These are phyloP conservation scores for Cancer borealis DNA, from an alignment of 2,888 invertebrate genomes.

Conservation along the genomic window DNA sequence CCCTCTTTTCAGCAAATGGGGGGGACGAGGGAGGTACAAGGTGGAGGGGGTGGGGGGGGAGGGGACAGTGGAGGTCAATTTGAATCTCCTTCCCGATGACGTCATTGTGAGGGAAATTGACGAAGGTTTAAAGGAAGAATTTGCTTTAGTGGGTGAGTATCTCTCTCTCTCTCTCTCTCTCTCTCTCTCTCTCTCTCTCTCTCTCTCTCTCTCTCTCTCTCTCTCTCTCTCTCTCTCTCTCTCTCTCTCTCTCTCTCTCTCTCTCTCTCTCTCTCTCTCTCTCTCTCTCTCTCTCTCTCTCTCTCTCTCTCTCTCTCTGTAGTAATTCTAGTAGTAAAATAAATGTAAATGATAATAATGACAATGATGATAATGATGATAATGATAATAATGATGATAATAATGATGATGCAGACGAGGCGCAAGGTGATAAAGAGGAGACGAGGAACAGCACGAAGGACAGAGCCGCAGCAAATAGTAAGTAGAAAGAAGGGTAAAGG, in stretches of 20 bases:
- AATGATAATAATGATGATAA: no score
- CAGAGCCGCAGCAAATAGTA: not conserved
- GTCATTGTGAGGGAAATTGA: not conserved
- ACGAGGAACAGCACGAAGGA: not conserved
- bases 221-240: no score
- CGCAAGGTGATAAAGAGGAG: not conserved
- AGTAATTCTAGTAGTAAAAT: no score
- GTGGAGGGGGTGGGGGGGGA: conserved; percentile 29
- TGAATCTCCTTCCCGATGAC: conserved; percentile 54
- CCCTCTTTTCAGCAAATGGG: not conserved
- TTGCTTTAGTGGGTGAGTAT: conserved; percentile 53
- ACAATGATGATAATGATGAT: not conserved
- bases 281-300: no score
- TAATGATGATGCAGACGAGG: not conserved
- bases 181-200: not conserved
- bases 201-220: no score
- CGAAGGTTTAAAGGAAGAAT: conserved; percentile 54
- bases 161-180: not conserved
- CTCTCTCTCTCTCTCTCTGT: no score
- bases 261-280: no score
- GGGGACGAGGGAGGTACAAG: not conserved
- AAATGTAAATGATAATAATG: not conserved
- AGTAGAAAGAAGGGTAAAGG: not conserved
- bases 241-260: no score
- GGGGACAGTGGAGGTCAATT: not conserved